These are phyloP conservation scores for Hymenochirus boettgeri DNA, from an alignment of 2,113 vertebrate genomes.

Conservation along the genomic window DNA sequence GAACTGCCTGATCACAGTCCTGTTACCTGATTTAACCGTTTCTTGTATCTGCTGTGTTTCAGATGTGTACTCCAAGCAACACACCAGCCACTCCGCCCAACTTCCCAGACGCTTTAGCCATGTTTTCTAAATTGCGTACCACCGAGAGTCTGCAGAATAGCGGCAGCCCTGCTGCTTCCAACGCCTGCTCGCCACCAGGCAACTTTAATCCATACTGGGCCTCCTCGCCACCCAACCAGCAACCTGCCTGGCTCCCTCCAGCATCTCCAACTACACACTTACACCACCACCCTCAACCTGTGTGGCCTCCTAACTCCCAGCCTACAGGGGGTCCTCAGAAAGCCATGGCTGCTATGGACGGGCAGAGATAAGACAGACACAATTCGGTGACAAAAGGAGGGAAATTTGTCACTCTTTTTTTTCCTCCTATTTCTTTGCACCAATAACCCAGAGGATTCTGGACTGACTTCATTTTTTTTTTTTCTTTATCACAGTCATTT, in stretches of 20 bases:
- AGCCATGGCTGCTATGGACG: conserved; percentile 69
- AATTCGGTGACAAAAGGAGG: conserved; percentile 25
- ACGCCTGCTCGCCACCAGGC: conserved; percentile 73
- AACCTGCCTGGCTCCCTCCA: conserved; percentile 73
- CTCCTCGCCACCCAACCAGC: conserved; percentile 75
- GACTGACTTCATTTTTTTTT: conserved; percentile 63
- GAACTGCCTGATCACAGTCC: too few relatives aligned
- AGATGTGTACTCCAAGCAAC: conserved; percentile 96
- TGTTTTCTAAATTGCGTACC: conserved; percentile 91
- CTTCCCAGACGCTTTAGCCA: conserved; percentile 90
- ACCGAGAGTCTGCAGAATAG: conserved; percentile 68
- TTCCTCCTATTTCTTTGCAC: conserved; percentile 2
- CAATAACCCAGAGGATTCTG: conserved; percentile 15
- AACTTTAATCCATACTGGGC: conserved; percentile 84
- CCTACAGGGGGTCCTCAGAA: conserved; percentile 66
- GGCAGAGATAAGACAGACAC: conserved; percentile 78
- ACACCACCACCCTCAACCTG: conserved; percentile 69
- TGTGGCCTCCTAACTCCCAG: conserved; percentile 74
- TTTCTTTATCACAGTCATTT: conserved; percentile 43
- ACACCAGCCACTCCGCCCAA: conserved; percentile 91
- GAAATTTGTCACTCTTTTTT: conserved; percentile 5
- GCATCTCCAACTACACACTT: conserved; percentile 74
- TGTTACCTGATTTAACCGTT: too few relatives aligned
- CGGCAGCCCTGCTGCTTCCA: conserved; percentile 67
- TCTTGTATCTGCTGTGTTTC: conserved; percentile 13